These are phyloP conservation scores for Peribatodes rhomboidaria DNA, from an alignment of 2,888 invertebrate species.

Conservation along the genomic window DNA sequence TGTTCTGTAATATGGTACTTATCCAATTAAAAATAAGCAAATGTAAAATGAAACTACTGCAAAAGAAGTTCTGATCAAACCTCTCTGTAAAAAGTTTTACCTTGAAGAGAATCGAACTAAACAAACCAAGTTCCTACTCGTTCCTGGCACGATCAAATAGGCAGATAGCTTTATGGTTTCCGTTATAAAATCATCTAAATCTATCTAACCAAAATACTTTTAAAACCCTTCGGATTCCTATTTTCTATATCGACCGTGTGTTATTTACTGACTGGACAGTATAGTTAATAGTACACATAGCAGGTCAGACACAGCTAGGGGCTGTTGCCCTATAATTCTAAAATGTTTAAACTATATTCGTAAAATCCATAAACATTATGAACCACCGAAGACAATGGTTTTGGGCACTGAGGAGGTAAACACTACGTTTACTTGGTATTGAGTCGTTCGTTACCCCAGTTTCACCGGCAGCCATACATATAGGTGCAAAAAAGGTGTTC, in stretches of 20 bases:
- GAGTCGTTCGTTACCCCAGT: conserved; percentile 36
- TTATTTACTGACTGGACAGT: background rate
- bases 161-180: background rate
- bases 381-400: conserved; percentile 9
- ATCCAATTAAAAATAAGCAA: no score
- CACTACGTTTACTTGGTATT: no score
- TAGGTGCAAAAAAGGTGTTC: conserved; percentile 40
- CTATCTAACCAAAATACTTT: background rate
- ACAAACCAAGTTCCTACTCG: background rate
- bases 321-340: background rate
- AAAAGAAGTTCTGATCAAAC: no score
- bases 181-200: background rate
- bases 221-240: background rate
- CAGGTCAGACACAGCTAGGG: background rate
- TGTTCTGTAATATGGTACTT: no score
- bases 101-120: no score
- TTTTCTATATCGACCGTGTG: background rate
- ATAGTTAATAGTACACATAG: no score
- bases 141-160: conserved; percentile 4
- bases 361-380: background rate
- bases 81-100: no score
- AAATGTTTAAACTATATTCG: background rate
- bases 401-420: no score
- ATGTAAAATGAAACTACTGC: no score
- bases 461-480: conserved; percentile 38